Conservation (phyloP, 2,888 invertebrate genomes). For the Microctonus brassicae region DNA sequence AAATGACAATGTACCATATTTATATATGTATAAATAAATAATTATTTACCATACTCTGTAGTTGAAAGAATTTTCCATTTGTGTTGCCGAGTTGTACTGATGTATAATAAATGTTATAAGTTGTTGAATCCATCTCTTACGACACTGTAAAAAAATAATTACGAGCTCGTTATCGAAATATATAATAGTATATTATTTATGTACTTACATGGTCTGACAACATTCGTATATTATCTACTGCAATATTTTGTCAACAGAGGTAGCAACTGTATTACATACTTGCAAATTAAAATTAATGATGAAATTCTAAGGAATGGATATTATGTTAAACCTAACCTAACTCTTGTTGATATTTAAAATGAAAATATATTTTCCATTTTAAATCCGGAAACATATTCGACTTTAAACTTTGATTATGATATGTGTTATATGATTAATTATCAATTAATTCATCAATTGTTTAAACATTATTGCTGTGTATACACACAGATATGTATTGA, state of each 20-base stretch:
- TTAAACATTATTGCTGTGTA: neutral
- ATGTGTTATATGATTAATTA: neutral
- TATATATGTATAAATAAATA: neutral
- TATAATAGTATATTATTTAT: too few relatives aligned
- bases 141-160: neutral
- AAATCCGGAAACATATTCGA: neutral
- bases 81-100: neutral
- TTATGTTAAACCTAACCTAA: too few relatives aligned
- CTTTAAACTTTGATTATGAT: neutral
- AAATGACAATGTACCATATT: neutral
- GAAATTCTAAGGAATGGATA: too few relatives aligned
- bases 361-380: neutral
- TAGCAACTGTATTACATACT: slow-evolving; percentile 1
- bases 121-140: neutral
- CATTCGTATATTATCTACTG: neutral
- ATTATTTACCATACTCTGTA: neutral
- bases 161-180: too few relatives aligned
- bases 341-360: too few relatives aligned
- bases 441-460: neutral
- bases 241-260: slow-evolving; percentile 9
- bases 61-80: neutral
- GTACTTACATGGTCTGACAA: too few relatives aligned
- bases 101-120: neutral
- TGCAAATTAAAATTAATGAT: too few relatives aligned
- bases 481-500: too few relatives aligned